These are phyloP conservation scores for Microctonus brassicae DNA, from an alignment of 2,888 invertebrate genomes.

Conservation along the genomic window DNA sequence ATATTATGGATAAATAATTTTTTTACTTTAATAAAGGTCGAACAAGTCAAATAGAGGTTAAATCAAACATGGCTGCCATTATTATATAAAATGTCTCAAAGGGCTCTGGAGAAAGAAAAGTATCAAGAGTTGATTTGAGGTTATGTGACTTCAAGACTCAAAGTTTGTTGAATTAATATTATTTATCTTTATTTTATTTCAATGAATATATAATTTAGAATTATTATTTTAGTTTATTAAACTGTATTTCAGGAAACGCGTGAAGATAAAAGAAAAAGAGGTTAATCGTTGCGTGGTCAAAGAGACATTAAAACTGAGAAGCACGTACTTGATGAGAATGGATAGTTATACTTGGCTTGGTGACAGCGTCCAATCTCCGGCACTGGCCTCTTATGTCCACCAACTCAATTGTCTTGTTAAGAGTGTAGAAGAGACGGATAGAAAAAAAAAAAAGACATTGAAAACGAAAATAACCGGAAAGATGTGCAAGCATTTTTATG, in stretches of 20 bases:
- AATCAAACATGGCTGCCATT: neutral
- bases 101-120: no score
- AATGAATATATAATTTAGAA: neutral
- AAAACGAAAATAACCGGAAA: slow-evolving; percentile 4
- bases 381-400: slow-evolving; percentile 36
- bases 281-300: neutral
- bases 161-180: no score
- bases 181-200: neutral
- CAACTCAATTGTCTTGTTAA: slow-evolving; percentile 3
- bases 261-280: neutral
- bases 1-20: neutral
- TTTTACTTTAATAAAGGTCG: neutral
- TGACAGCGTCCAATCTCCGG: slow-evolving; percentile 58
- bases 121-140: no score
- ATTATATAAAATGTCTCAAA: no score
- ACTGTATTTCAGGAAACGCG: neutral
- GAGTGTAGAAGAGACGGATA: neutral
- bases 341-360: slow-evolving; percentile 50
- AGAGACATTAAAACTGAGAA: neutral
- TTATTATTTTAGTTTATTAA: neutral
- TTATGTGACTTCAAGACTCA: no score
- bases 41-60: neutral
- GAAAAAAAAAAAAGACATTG: neutral
- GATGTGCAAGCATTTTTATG: slow-evolving; percentile 16
- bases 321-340: slow-evolving; percentile 14